Base-by-base conservation (phyloP, 2,888 invertebrate species). In the Pediacus dermestoides region DNA sequence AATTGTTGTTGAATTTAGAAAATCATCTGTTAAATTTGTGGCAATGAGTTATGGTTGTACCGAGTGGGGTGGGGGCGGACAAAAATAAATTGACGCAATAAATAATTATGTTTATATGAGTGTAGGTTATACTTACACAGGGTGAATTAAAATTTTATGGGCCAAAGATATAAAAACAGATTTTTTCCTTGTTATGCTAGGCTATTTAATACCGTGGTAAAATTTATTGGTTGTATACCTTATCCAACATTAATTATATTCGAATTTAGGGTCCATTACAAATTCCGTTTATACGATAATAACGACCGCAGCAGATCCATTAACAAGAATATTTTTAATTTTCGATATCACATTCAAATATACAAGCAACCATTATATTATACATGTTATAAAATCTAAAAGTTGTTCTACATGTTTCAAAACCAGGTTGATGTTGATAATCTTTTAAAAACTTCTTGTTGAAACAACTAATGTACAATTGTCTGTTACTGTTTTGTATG, bases 311-410 rank as follows among this genome's bases (percentile, higher is more conserved):
- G 6, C 6, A 18, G n/a, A 18, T 18, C 21, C 21, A 18, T 18
- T 18, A 18, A 18, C 21, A 18, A 18, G 21, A 18, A n/a, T n/a
- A n/a, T n/a, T n/a, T 28, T 51, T 53, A 54, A 55, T 55, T 58
- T 57, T 48, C 50, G 55, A 53, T 59, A 57, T 54, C 54, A 44
- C n/a, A n/a, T n/a, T n/a, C n/a, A n/a, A n/a, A 40, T 10, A 28
- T 51, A 52, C 50, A 48, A 52, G 50, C 49, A 53, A 53, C n/a
- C 52, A 44, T 49, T 52, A 55, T 57, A 51, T n/a, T n/a, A n/a
- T n/a, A 55, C 56, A 44, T 48, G 48, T 57, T 57, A 49, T 57
- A 58, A 60, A 58, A 52, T 52, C 54, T 44, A 58, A 53, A 55
- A 51, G 57, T 50, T 57, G 58, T 57, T 58, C 42, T 52, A 57